phyloP scores from a whole-genome alignment of 2,113 vertebrate genomes.

The Macquaria ambigua region DNA sequence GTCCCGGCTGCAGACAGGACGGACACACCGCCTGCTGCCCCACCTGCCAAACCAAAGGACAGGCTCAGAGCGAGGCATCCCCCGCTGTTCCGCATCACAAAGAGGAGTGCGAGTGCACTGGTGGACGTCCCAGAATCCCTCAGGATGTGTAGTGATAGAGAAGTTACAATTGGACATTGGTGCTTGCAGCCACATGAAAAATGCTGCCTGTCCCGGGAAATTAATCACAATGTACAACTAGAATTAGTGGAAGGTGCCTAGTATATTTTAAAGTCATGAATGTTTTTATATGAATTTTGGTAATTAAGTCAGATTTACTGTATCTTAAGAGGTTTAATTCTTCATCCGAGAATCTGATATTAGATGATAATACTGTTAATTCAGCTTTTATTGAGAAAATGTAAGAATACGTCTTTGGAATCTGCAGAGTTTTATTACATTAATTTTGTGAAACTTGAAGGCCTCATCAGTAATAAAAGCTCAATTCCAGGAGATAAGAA shows the following conservation, averaged over 20 bases:
- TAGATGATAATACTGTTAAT: slow-evolving; percentile 1
- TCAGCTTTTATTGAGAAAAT: slow-evolving; percentile 14
- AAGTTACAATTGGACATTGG: not conserved
- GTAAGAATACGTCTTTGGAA: not conserved
- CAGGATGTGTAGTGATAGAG: slow-evolving; percentile 74
- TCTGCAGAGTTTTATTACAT: slow-evolving; percentile 5
- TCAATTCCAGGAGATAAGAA: not conserved
- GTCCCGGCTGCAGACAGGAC: slow-evolving; percentile 84
- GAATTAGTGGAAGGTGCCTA: not conserved
- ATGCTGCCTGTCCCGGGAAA: not conserved
- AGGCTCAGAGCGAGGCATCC: slow-evolving; percentile 1
- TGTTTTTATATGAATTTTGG: not conserved
- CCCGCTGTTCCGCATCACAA: slow-evolving; percentile 75
- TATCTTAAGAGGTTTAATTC: not conserved
- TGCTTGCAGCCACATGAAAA: not conserved
- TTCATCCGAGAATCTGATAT: not conserved
- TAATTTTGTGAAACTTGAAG: slow-evolving; percentile 4
- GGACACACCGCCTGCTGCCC: slow-evolving; percentile 92
- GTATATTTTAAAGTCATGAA: not conserved
- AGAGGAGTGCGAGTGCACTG: slow-evolving; percentile 95
- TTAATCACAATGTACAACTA: not conserved
- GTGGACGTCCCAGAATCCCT: slow-evolving; percentile 87
- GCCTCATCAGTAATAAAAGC: slow-evolving; percentile 11
- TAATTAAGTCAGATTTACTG: not conserved
- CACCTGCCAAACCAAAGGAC: slow-evolving; percentile 89